Conservation (phyloP, 2,797 vertebrate species). For the Threskiornis aethiopicus region DNA sequence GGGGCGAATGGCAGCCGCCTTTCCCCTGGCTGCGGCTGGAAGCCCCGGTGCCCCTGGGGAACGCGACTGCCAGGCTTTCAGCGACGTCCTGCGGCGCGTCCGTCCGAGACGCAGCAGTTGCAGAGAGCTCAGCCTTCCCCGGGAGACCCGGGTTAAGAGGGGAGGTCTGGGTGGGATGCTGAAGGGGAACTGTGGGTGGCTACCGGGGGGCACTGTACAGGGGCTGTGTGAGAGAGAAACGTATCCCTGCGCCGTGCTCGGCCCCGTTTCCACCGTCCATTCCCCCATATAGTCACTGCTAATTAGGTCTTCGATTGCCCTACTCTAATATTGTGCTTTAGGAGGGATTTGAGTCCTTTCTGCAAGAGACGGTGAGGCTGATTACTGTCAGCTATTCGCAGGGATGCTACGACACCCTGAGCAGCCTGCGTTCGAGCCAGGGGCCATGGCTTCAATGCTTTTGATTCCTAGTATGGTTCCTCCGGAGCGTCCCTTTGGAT, state of each 20-base stretch:
- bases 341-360: not conserved
- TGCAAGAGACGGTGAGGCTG: not conserved
- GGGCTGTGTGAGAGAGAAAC: not conserved
- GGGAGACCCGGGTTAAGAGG: not conserved
- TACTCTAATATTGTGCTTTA: not conserved
- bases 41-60: not conserved
- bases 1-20: slow-evolving; percentile 26
- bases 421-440: not conserved
- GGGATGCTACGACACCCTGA: not conserved
- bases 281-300: not conserved
- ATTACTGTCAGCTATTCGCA: not conserved
- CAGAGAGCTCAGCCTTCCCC: not conserved
- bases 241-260: not conserved
- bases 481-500: not conserved
- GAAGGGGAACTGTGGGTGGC: not conserved
- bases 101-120: not conserved
- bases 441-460: not conserved
- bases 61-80: not conserved
- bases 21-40: not conserved
- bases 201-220: not conserved
- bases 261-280: not conserved
- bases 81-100: not conserved
- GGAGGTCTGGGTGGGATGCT: not conserved
- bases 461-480: not conserved
- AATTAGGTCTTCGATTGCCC: not conserved